These are phyloP conservation scores for Fulmarus glacialis DNA, from an alignment of 2,113 vertebrate genomes.

Conservation along the genomic window DNA sequence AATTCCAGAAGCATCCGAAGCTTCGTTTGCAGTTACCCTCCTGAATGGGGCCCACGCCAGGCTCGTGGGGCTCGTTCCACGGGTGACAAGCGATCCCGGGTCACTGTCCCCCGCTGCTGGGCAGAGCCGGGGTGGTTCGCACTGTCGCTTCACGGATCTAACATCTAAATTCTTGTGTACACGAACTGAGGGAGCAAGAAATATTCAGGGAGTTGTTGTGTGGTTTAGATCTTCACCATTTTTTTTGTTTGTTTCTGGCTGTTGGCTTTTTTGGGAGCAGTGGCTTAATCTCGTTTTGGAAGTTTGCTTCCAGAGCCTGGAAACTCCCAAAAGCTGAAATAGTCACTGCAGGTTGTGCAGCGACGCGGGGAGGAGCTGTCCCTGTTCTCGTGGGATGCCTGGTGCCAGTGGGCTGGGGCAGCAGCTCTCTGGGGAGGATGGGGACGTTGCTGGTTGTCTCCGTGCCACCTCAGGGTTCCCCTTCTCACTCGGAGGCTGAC, in stretches of 20 bases:
- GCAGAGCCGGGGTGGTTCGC: rapidly evolving
- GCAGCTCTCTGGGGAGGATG: neutral
- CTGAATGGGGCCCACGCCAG: rapidly evolving
- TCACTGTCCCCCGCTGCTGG: neutral
- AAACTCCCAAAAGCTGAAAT: neutral
- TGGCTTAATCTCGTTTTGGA: neutral
- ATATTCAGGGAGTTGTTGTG: rapidly evolving
- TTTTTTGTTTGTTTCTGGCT: neutral
- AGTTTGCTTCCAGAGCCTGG: neutral
- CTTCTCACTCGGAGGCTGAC: rapidly evolving
- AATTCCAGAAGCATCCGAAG: neutral
- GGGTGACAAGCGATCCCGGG: rapidly evolving
- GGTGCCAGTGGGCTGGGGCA: neutral
- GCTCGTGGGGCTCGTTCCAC: rapidly evolving
- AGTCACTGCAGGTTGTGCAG: neutral
- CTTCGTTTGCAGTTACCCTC: neutral
- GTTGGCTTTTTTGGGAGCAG: neutral
- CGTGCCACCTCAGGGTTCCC: neutral
- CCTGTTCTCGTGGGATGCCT: rapidly evolving
- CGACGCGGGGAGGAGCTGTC: neutral
- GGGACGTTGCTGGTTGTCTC: neutral
- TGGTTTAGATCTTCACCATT: rapidly evolving
- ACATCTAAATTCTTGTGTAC: rapidly evolving
- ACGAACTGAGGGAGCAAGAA: rapidly evolving
- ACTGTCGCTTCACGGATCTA: rapidly evolving